Base-by-base conservation (phyloP, 1,140 invertebrate species). In the Platorchestia sp. region DNA sequence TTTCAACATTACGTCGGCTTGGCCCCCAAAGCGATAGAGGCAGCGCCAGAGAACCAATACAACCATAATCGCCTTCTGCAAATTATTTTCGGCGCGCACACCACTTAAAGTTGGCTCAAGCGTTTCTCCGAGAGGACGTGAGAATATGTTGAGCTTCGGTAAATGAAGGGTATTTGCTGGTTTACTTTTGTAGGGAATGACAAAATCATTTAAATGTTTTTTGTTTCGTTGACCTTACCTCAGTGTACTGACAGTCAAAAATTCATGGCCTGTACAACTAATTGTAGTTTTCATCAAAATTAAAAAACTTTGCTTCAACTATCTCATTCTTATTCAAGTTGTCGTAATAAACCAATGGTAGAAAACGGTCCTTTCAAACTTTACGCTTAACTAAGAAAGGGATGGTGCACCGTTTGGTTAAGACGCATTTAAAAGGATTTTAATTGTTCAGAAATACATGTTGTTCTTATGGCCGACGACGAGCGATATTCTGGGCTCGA, bases 1-100 rank as follows among this genome's bases (percentile, higher is more conserved):
- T 36, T 89, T 89, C 43, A 44, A 89, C 87, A 89, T 89, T 89
- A 89, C 43, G 87, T 89, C 87, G 87, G 43, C 87, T 89, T 89
- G 87, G 87, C 14, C 87, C n/a, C 41, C 87, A 89, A 89, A 89
- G 87, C 87, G 87, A 89, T 89, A 7, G 87, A 41, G 43, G 41
- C 87, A 27, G 41, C 87, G 87, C 7, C 5, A 10, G 59, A 75
- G 27, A 75, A 75, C 59, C 59, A 75, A 75, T 75, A 75, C 59
- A 75, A 75, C 14, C 59, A 75, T 75, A 75, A 75, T 75, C 59
- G 59, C 59, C 59, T 75, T 75, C 59, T 75, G 59, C 59, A 75
- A 75, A 75, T 19, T 75, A 75, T 75, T 75, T 75, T 75, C 10
- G 59, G 59, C 36, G 59, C 59, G 14, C 59, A 75, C 59, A 75